Conservation (phyloP, 2,888 invertebrate species). For the Hoplodrina ambigua region DNA sequence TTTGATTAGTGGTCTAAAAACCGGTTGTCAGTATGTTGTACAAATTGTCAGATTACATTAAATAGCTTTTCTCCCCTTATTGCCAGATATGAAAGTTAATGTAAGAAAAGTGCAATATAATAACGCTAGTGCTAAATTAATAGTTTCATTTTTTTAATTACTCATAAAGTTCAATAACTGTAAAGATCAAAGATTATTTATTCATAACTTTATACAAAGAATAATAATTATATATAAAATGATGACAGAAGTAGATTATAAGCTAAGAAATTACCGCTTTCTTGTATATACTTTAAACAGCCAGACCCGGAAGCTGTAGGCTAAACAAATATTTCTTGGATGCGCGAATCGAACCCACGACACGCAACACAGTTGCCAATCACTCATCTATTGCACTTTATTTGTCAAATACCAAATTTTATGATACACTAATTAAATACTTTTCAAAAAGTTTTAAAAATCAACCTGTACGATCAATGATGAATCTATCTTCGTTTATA, state of each 20-base stretch:
- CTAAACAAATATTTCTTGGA: too few relatives aligned
- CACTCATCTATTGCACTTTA: too few relatives aligned
- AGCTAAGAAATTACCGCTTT: background rate
- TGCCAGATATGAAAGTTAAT: slow-evolving; percentile 8
- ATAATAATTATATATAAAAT: background rate
- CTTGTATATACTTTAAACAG: background rate
- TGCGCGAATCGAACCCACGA: too few relatives aligned
- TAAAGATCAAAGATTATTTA: slow-evolving; percentile 22
- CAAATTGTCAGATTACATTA: background rate
- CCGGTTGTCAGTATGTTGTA: background rate
- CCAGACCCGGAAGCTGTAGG: too few relatives aligned
- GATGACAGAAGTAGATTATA: background rate
- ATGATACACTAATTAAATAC: too few relatives aligned
- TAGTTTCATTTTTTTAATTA: slow-evolving; percentile 22
- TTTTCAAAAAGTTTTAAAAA: too few relatives aligned
- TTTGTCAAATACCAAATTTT: too few relatives aligned
- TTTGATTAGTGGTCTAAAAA: too few relatives aligned
- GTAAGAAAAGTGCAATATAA: background rate
- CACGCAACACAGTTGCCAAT: too few relatives aligned
- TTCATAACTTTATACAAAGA: slow-evolving; percentile 7
- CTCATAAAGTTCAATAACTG: slow-evolving; percentile 9
- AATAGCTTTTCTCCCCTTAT: background rate
- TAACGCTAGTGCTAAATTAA: background rate
- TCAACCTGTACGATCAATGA: too few relatives aligned
- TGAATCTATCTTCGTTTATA: too few relatives aligned